A percentile compares a stretch with the other conserved stretches of the same genome.
Evolutionary conservation across 2,888 invertebrate genomes (phyloP).

Genomic region (Hybos culiciformis): DNA sequence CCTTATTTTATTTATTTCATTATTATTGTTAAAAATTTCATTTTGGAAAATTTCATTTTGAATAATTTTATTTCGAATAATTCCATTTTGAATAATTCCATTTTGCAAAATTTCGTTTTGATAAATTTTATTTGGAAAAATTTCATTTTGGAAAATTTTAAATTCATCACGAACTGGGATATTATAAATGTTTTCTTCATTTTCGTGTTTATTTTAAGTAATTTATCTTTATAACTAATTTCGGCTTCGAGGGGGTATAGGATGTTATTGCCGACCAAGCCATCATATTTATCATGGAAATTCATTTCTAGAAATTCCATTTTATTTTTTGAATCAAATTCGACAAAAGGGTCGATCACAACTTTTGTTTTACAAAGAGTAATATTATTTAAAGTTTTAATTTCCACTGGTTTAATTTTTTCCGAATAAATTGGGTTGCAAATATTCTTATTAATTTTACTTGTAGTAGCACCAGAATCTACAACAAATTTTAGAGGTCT

Average conservation of each 20-base stretch:
- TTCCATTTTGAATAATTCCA: no score
- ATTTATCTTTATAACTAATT: slow-evolving; percentile 5
- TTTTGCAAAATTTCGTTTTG: no score
- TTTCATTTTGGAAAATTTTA: no score
- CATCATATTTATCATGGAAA: slow-evolving; percentile 9
- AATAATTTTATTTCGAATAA: no score
- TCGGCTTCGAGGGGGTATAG: neutral
- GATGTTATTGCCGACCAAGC: slow-evolving; percentile 8
- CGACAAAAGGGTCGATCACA: slow-evolving; percentile 8
- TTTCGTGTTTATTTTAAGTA: neutral
- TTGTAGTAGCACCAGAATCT: slow-evolving; percentile 10
- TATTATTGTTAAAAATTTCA: no score
- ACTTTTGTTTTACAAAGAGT: slow-evolving; percentile 5
- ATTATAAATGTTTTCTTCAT: slow-evolving; percentile 6
- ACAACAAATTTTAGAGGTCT: slow-evolving; percentile 9
- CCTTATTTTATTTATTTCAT: no score
- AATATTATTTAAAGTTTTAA: slow-evolving; percentile 1
- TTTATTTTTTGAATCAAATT: slow-evolving; percentile 8
- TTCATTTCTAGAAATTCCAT: slow-evolving; percentile 10
- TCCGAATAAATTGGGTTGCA: slow-evolving; percentile 9
- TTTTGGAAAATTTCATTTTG: no score
- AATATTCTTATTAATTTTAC: slow-evolving; percentile 6
- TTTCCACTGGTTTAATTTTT: neutral
- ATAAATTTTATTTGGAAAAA: no score
- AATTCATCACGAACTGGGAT: no score